Conservation (phyloP, 2,888 invertebrate genomes). For the Polietes domitor region DNA sequence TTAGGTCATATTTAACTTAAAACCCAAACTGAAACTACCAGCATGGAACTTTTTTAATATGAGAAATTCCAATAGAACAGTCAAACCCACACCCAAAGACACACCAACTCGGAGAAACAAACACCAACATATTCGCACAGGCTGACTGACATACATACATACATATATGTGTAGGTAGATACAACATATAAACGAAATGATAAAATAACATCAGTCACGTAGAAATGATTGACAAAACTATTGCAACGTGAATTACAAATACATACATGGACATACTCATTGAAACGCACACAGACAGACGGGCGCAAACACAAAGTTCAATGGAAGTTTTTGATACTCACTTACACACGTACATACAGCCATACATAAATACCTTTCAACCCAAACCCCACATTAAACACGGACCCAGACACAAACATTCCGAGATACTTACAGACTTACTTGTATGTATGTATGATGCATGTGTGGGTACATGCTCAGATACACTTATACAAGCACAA, state of each 20-base stretch:
- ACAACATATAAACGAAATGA: slow-evolving; percentile 16
- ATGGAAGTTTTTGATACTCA: background rate
- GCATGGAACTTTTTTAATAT: slow-evolving; percentile 21
- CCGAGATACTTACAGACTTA: background rate
- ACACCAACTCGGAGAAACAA: too few species aligned
- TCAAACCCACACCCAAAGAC: background rate
- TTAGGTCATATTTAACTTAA: slow-evolving; percentile 53
- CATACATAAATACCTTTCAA: too few species aligned
- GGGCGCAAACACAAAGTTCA: background rate
- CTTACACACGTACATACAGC: too few species aligned
- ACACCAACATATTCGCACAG: background rate
- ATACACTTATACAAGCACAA: background rate
- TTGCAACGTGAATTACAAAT: slow-evolving; percentile 61
- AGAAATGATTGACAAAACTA: slow-evolving; percentile 67
- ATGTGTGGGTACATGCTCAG: background rate
- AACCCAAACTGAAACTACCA: slow-evolving; percentile 26
- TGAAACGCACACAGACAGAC: background rate
- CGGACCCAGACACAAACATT: background rate
- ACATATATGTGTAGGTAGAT: background rate
- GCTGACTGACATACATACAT: background rate
- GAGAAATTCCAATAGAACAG: slow-evolving; percentile 24
- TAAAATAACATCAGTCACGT: slow-evolving; percentile 64
- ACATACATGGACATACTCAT: slow-evolving; percentile 2
- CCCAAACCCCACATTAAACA: background rate
- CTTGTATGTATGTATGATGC: background rate